Percentiles rank a stretch among this genome's conserved stretches.
Evolutionary conservation across 2,797 vertebrate genomes (phyloP).

Genomic region (Erithacus rubecula): DNA sequence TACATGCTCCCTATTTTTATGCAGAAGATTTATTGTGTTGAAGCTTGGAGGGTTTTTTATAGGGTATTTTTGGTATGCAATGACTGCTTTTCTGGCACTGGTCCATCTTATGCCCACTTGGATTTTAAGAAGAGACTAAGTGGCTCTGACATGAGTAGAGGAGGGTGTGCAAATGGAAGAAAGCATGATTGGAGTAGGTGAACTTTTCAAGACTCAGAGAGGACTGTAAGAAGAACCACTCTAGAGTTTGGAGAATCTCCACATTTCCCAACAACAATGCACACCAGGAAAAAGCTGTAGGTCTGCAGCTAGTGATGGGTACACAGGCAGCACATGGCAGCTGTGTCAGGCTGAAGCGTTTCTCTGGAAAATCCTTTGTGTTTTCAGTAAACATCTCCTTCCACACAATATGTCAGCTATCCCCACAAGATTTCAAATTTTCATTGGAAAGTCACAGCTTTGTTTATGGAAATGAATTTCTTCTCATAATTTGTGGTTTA

Average conservation of each 20-base stretch:
- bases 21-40: background rate
- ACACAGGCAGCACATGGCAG: background rate
- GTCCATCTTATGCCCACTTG: background rate
- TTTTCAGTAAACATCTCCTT: background rate
- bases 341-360: background rate
- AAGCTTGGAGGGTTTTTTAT: background rate
- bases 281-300: background rate
- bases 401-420: background rate
- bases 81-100: conserved; percentile 23
- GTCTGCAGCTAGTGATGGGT: background rate
- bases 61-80: background rate
- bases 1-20: background rate
- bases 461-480: background rate
- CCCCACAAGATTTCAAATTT: background rate
- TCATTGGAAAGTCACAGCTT: background rate
- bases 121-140: background rate
- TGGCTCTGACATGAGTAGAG: background rate
- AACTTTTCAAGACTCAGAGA: background rate
- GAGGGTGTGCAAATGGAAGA: background rate
- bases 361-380: background rate
- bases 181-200: background rate
- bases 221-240: background rate
- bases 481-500: background rate
- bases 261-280: background rate
- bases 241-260: background rate